Evolutionary conservation across 2,888 invertebrate species (phyloP).

Genomic region (Willowsia nigromaculata): DNA sequence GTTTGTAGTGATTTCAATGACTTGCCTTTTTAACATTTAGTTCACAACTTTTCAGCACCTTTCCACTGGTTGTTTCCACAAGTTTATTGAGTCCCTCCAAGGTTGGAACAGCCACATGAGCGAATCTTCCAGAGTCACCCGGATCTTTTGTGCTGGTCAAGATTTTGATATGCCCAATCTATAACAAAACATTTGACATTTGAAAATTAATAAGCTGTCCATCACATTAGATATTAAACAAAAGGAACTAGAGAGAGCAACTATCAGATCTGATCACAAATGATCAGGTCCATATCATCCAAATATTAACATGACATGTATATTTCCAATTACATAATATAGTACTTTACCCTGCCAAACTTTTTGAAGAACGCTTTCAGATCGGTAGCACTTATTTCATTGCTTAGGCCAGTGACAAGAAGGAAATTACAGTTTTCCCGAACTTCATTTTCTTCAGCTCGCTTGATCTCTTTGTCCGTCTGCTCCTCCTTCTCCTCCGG

Average conservation of each 20-base stretch:
- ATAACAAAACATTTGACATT: background rate
- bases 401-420: conserved; percentile 63
- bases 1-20: no score
- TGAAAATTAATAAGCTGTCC: background rate
- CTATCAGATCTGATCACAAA: no score
- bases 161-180: conserved; percentile 71
- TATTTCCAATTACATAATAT: no score
- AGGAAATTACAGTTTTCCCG: conserved; percentile 20
- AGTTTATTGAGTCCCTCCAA: conserved; percentile 41
- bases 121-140: conserved; percentile 60
- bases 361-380: conserved; percentile 63
- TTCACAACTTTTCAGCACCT: conserved; percentile 47
- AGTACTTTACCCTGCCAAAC: no score
- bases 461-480: no score
- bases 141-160: conserved; percentile 66
- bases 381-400: conserved; percentile 66
- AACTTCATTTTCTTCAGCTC: no score
- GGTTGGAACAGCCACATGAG: conserved; percentile 55
- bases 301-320: no score
- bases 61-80: conserved; percentile 45
- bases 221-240: background rate
- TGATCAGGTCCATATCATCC: no score
- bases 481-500: no score
- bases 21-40: conserved; percentile 64
- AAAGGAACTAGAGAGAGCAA: background rate